A percentile compares a stretch with the other conserved stretches of the same genome.
Evolutionary conservation across 2,888 invertebrate species (phyloP).

Genomic region (Sminthurides aquaticus): DNA sequence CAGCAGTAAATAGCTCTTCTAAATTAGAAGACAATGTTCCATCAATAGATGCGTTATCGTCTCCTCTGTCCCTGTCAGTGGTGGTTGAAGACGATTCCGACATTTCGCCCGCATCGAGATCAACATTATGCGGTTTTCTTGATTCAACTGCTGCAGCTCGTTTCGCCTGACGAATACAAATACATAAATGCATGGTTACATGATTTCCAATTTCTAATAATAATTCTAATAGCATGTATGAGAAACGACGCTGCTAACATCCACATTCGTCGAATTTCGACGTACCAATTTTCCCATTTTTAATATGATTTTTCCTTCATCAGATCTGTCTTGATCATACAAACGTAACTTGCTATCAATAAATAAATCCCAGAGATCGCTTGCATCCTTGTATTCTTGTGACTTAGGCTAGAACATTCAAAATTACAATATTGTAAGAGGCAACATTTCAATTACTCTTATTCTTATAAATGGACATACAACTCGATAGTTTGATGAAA

Average conservation of each 20-base stretch:
- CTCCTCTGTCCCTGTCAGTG: slow-evolving; percentile 57
- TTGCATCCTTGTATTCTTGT: slow-evolving; percentile 81
- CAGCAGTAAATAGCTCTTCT: slow-evolving; percentile 81
- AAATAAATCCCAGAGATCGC: slow-evolving; percentile 78
- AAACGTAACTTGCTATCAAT: slow-evolving; percentile 54
- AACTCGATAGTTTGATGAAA: neutral
- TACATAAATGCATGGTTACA: no score
- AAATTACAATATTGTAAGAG: no score
- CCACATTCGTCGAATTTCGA: neutral
- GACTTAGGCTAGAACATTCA: slow-evolving; percentile 49
- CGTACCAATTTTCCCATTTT: slow-evolving; percentile 52
- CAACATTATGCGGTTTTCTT: slow-evolving; percentile 45
- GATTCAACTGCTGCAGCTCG: slow-evolving; percentile 46
- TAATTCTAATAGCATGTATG: no score
- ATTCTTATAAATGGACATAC: neutral
- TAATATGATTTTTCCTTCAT: slow-evolving; percentile 53
- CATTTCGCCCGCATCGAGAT: slow-evolving; percentile 57
- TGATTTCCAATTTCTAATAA: no score
- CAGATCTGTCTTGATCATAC: slow-evolving; percentile 46
- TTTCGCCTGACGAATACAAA: slow-evolving; percentile 36
- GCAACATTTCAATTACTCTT: neutral
- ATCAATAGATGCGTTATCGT: slow-evolving; percentile 38
- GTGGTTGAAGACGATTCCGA: slow-evolving; percentile 65
- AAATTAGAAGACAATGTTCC: slow-evolving; percentile 52
- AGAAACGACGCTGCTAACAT: no score